Evolutionary conservation across 2,797 vertebrate species (phyloP).

Genomic region (Megalops cyprinoides): DNA sequence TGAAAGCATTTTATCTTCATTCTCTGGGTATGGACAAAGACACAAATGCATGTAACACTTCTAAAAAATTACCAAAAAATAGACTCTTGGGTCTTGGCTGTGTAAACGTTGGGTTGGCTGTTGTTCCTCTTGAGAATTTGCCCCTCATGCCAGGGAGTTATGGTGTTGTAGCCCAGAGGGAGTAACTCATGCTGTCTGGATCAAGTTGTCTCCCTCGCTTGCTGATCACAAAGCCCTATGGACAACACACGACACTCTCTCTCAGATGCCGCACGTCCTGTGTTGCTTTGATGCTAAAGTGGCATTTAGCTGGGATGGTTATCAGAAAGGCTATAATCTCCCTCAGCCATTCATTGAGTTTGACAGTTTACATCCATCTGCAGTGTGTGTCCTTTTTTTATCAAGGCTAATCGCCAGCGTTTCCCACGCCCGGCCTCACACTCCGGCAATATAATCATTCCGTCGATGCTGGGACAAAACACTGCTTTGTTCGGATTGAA

Average conservation of each 20-base stretch:
- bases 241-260: not conserved
- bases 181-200: conserved; percentile 6
- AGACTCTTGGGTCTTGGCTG: too few relatives aligned
- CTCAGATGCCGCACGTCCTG: not conserved
- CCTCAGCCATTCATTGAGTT: not conserved
- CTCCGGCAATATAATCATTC: too few relatives aligned
- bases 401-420: not conserved
- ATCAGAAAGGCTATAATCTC: not conserved
- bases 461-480: too few relatives aligned
- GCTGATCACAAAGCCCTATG: not conserved
- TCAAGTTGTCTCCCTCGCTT: not conserved
- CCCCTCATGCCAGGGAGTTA: not conserved
- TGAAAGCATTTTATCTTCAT: too few relatives aligned
- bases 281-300: not conserved
- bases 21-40: too few relatives aligned
- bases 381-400: not conserved
- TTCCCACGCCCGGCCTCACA: too few relatives aligned
- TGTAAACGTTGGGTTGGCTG: not conserved
- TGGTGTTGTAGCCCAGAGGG: not conserved
- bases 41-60: too few relatives aligned
- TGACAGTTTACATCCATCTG: not conserved
- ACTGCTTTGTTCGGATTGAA: too few relatives aligned
- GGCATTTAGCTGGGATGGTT: not conserved
- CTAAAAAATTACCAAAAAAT: too few relatives aligned
- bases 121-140: not conserved